Evolutionary conservation across 2,797 vertebrate species (phyloP), one percentile per base, ranked within the genome.

Genomic region (Tauraco hartlaubi): DNA sequence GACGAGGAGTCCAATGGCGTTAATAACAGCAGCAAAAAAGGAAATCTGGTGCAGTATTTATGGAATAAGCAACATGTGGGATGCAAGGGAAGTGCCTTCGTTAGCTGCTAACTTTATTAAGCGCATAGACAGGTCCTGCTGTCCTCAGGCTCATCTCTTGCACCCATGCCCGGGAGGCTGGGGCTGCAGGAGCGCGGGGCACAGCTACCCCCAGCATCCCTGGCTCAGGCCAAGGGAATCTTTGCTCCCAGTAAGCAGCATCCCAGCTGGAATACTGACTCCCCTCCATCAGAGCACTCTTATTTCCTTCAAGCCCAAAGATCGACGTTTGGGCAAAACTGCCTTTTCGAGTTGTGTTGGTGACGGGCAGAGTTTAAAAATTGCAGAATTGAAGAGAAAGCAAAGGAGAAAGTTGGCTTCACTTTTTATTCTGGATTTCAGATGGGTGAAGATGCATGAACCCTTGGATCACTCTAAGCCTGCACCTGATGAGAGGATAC

Each of bases 111-210:
- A 22, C 20, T 19, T 33, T 25, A 0, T 39, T 39, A 71, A 84
- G 17, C 29, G 3, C 29, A 14, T 1, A 5, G 59, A 25, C 21
- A n/a, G 18, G 41, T 46, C 29, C 63, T 84, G 35, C 19, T 25
- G 12, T 44, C 37, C 67, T 35, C 62, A 59, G 0, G 14, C 12
- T 63, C 26, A 3, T 22, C 73, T 91, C 41, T 68, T 2, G 0
- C 46, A 20, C 3, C 18, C 2, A 0, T 15, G 49, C 5, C 18
- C 2, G 3, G 37, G 33, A 61, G 15, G 12, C 0, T 8, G 2
- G 25, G 49, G 13, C 6, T 72, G 39, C 11, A 26, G 26, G 16
- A 22, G 6, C 2, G 0, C 0, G 2, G 49, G 15, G 21, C 37
- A 44, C 1, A 1, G 35, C 12, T 6, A 15, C 29, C n/a, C 2